Percentiles rank a stretch among this genome's conserved stretches.
These are phyloP conservation scores for Mizuhopecten yessoensis DNA, from an alignment of 1,140 invertebrate genomes.

Conservation along the genomic window DNA sequence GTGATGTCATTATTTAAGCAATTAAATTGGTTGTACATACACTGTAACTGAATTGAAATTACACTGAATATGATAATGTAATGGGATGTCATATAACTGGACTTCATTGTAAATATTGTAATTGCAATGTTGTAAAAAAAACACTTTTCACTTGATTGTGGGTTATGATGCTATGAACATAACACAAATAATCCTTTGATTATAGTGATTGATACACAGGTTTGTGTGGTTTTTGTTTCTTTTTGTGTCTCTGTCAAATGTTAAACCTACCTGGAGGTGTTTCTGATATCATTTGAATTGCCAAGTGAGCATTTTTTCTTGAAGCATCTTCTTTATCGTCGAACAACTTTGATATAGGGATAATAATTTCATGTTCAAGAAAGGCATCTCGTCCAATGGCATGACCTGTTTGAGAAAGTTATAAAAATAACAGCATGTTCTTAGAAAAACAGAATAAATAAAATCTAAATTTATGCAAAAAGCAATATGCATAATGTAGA, in stretches of 20 bases:
- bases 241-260: background rate
- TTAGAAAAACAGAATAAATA: background rate
- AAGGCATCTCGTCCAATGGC: constrained; percentile 83
- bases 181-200: no score
- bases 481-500: background rate
- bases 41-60: no score
- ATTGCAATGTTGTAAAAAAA: background rate
- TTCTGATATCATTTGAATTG: constrained; percentile 82
- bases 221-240: no score
- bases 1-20: background rate
- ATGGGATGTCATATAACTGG: background rate
- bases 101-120: background rate
- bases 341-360: constrained; percentile 80
- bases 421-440: background rate
- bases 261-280: constrained; percentile 76
- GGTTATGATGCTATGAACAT: background rate
- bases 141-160: background rate
- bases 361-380: constrained; percentile 79
- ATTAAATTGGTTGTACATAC: no score
- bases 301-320: constrained; percentile 82
- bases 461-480: background rate
- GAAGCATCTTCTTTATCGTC: constrained; percentile 82
- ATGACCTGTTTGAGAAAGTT: constrained; percentile 74
- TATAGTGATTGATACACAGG: no score
- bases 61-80: background rate